phyloP scores from a whole-genome alignment of 2,113 vertebrate species.

The Phalacrocorax carbo region DNA sequence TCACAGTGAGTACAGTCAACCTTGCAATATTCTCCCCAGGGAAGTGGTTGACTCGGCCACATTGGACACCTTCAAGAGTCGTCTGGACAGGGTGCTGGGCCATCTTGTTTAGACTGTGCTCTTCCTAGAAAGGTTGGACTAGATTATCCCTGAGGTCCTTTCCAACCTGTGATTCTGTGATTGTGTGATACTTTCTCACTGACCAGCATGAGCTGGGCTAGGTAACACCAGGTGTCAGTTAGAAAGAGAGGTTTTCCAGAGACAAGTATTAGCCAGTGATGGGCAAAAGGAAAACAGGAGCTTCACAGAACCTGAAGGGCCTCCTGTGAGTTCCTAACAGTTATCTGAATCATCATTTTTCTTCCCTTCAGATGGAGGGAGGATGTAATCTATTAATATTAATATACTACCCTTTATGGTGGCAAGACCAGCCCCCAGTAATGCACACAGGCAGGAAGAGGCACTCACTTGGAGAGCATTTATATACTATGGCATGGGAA shows the following conservation, averaged over 20 bases:
- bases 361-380: not conserved
- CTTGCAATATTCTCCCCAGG: too few relatives aligned
- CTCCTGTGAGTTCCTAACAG: not conserved
- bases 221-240: not conserved
- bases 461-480: not conserved
- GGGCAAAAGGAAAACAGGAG: not conserved
- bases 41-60: too few relatives aligned
- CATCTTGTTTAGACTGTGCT: too few relatives aligned
- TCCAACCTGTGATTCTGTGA: too few relatives aligned
- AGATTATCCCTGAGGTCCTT: too few relatives aligned
- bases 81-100: too few relatives aligned
- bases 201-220: not conserved
- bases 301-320: not conserved
- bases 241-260: not conserved
- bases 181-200: not conserved
- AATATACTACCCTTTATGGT: not conserved
- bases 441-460: not conserved
- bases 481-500: not conserved
- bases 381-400: not conserved
- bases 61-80: too few relatives aligned
- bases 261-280: not conserved
- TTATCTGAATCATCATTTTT: not conserved
- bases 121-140: too few relatives aligned
- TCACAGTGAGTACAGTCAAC: too few relatives aligned
- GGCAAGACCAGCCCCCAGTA: not conserved